These are phyloP conservation scores for Deilephila porcellus DNA, from an alignment of 2,888 invertebrate species.

Conservation along the genomic window DNA sequence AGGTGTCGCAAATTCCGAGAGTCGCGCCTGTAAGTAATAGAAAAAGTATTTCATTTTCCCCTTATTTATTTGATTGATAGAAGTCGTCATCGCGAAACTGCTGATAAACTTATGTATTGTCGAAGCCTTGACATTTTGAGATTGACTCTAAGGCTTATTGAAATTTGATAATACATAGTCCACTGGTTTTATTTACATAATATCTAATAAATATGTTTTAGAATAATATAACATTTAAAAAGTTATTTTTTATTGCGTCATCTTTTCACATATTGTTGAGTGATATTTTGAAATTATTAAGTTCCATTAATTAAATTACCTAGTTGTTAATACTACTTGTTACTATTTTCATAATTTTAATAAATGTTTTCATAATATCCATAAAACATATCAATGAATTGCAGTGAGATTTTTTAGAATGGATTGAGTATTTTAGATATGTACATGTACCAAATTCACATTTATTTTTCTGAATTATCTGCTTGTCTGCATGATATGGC, in stretches of 20 bases:
- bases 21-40: slow-evolving; percentile 90
- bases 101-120: not conserved
- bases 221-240: not conserved
- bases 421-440: too few species aligned
- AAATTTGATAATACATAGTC: not conserved
- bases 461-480: too few species aligned
- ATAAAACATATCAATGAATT: too few species aligned
- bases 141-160: slow-evolving; percentile 11
- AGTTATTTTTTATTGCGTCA: not conserved
- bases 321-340: too few species aligned
- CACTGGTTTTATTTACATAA: not conserved
- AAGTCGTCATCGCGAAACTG: not conserved
- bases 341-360: too few species aligned
- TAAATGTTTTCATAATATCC: too few species aligned
- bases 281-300: too few species aligned
- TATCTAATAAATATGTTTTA: not conserved
- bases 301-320: too few species aligned
- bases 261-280: not conserved
- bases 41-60: not conserved
- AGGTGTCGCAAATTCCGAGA: slow-evolving; percentile 89
- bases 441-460: too few species aligned
- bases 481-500: too few species aligned
- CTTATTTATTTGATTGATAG: slow-evolving; percentile 10
- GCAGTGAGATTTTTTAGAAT: too few species aligned
- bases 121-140: not conserved